Evolutionary conservation across 2,888 invertebrate species (phyloP).

Genomic region (Phymatocera aterrima): DNA sequence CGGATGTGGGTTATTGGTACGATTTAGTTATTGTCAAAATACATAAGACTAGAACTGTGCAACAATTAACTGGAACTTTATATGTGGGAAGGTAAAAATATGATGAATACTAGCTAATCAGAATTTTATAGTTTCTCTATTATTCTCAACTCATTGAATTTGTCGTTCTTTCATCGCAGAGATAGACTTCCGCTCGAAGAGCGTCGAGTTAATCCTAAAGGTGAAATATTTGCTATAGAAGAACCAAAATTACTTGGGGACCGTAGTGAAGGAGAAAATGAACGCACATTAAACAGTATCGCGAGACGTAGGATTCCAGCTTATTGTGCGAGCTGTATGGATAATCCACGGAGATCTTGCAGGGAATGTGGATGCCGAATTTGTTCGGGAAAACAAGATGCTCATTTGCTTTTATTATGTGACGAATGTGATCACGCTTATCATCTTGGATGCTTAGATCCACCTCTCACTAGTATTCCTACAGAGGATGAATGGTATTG

Average conservation of each 20-base stretch:
- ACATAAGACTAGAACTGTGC: conserved; percentile 71
- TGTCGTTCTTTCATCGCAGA: too few species aligned
- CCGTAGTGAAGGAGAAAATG: conserved; percentile 74
- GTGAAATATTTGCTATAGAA: conserved; percentile 84
- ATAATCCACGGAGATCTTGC: conserved; percentile 80
- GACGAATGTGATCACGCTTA: conserved; percentile 88
- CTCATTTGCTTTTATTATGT: conserved; percentile 85
- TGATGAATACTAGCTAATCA: too few species aligned
- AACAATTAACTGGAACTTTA: conserved; percentile 78
- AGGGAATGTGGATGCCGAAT: conserved; percentile 85
- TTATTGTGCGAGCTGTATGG: conserved; percentile 82
- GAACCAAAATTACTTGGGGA: conserved; percentile 74
- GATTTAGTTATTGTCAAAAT: conserved; percentile 78
- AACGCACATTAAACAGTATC: conserved; percentile 48
- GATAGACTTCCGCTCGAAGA: conserved; percentile 79
- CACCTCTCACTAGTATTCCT: conserved; percentile 83
- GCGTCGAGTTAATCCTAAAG: conserved; percentile 77
- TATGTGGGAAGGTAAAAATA: conserved; percentile 79
- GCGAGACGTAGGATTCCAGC: conserved; percentile 75
- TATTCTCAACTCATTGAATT: conserved; percentile 81
- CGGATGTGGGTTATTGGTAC: conserved; percentile 84
- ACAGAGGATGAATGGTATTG: conserved; percentile 88
- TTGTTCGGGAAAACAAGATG: conserved; percentile 84
- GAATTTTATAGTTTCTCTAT: too few species aligned
- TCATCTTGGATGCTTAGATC: conserved; percentile 85